phyloP scores from a whole-genome alignment of 2,797 vertebrate species.

The Danio aesculapii region DNA sequence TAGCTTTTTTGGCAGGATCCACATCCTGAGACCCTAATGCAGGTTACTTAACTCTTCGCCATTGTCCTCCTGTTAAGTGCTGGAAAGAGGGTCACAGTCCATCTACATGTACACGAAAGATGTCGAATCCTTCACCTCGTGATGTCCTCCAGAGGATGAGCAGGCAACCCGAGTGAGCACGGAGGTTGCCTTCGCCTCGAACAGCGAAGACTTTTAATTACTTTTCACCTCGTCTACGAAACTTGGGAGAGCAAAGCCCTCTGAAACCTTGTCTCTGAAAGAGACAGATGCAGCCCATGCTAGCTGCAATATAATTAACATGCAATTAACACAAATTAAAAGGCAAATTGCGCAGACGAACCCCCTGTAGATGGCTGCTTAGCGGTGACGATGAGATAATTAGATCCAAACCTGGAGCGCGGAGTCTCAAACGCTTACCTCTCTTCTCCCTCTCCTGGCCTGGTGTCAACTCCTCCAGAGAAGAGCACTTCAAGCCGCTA shows the following conservation, averaged over 20 bases:
- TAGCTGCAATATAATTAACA: conserved; percentile 72
- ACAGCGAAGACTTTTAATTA: conserved; percentile 66
- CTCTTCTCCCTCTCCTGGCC: conserved; percentile 50
- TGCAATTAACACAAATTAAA: conserved; percentile 75
- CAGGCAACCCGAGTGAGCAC: conserved; percentile 26
- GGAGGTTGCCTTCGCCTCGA: conserved; percentile 14
- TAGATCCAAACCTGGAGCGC: conserved; percentile 63
- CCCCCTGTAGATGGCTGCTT: conserved; percentile 65
- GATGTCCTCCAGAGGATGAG: conserved; percentile 25
- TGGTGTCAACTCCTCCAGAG: conserved; percentile 60
- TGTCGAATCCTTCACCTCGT: conserved; percentile 28
- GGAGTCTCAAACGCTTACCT: conserved; percentile 52
- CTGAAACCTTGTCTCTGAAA: conserved; percentile 60
- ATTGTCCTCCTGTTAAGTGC: conserved; percentile 29
- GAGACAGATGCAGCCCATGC: conserved; percentile 66
- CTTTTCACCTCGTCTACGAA: conserved; percentile 54
- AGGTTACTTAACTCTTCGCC: conserved; percentile 18
- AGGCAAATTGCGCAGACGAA: conserved; percentile 66
- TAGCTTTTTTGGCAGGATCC: conserved; percentile 49
- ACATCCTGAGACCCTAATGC: conserved; percentile 1
- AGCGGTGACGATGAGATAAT: conserved; percentile 62
- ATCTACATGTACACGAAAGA: conserved; percentile 16
- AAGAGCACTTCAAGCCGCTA: conserved; percentile 44
- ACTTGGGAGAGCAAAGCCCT: conserved; percentile 57
- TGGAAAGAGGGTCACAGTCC: conserved; percentile 6